Evolutionary conservation across 2,797 vertebrate genomes (phyloP), one percentile per base, ranked within the genome.

Genomic region (Alauda arvensis): DNA sequence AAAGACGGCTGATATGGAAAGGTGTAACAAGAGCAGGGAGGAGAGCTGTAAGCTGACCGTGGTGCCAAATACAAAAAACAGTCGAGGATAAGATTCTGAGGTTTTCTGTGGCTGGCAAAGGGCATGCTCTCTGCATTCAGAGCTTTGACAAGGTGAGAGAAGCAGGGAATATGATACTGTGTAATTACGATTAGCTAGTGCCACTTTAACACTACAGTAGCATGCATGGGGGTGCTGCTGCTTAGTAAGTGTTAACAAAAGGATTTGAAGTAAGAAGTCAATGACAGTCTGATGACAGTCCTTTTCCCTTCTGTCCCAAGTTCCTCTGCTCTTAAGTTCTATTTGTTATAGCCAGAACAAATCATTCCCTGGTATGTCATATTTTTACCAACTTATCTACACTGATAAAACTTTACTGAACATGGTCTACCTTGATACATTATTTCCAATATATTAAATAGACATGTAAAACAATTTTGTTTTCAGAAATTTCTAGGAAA

Each of bases 151-250:
- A 84, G 40, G 61, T 75, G 46, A 84, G 33, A 71, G 76, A 80
- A 77, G 59, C 0, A 0, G 24, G 37, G 24, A 48, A 80, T 86
- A 62, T 56, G 19, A 79, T 51, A 56, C 8, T 60, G 43, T 45
- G 37, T 77, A 89, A 83, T 87, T 93, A 86, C 3, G 15, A 84
- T 86, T 82, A 86, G 66, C 62, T 78, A 28, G 33, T 78, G 74
- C 59, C 29, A 29, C n/a, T 61, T 71, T 45, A 72, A 39, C 71
- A 77, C 48, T 77, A 55, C 51, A 62, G 65, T 45, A 62, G 55
- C 52, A 69, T 4, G 55, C 45, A 80, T 4, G 65, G 40, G 28
- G 72, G 51, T 69, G 55, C 59, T 86, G 66, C 66, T 85, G 40
- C n/a, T 77, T 49, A 74, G 69, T 46, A 61, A 75, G 51, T 57